phyloP scores from a whole-genome alignment of 2,888 invertebrate genomes.

The Drosophila incognita region DNA sequence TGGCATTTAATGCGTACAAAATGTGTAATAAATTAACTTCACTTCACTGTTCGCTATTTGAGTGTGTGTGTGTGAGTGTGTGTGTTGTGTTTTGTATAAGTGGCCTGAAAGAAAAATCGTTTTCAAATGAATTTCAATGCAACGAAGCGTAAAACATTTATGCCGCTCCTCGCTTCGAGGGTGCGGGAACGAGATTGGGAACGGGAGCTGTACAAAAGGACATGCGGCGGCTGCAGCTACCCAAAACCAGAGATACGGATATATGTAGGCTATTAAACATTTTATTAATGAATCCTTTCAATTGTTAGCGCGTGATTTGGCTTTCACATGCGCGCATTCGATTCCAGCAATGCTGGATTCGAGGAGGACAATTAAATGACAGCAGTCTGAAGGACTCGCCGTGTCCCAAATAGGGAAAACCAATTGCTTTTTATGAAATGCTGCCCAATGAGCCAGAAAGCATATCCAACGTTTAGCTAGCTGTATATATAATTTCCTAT shows the following conservation, averaged over 20 bases:
- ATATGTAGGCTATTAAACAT: conserved; percentile 78
- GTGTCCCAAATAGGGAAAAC: conserved; percentile 45
- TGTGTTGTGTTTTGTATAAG: conserved; percentile 74
- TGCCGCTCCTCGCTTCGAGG: conserved; percentile 63
- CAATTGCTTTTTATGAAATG: conserved; percentile 64
- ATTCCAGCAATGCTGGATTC: conserved; percentile 38
- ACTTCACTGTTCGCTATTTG: conserved; percentile 62
- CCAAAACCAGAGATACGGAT: conserved; percentile 43
- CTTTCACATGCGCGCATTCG: conserved; percentile 59
- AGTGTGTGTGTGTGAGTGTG: conserved; percentile 39
- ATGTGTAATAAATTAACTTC: conserved; percentile 83
- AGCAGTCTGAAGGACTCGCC: conserved; percentile 37
- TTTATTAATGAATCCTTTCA: conserved; percentile 84
- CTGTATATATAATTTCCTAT: conserved; percentile 74
- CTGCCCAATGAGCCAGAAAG: conserved; percentile 75
- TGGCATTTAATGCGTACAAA: conserved; percentile 78
- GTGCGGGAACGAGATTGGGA: conserved; percentile 34
- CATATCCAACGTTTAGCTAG: conserved; percentile 42
- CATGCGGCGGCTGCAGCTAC: conserved; percentile 74
- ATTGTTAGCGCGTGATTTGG: conserved; percentile 82
- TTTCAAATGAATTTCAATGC: conserved; percentile 84
- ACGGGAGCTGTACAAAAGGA: conserved; percentile 72
- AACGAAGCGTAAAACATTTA: conserved; percentile 85
- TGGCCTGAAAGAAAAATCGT: conserved; percentile 81
- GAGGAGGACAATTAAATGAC: conserved; percentile 81